A percentile compares a stretch with the other conserved stretches of the same genome.
Evolutionary conservation across 1,140 invertebrate species (phyloP).

Genomic region (Papilio machaon): DNA sequence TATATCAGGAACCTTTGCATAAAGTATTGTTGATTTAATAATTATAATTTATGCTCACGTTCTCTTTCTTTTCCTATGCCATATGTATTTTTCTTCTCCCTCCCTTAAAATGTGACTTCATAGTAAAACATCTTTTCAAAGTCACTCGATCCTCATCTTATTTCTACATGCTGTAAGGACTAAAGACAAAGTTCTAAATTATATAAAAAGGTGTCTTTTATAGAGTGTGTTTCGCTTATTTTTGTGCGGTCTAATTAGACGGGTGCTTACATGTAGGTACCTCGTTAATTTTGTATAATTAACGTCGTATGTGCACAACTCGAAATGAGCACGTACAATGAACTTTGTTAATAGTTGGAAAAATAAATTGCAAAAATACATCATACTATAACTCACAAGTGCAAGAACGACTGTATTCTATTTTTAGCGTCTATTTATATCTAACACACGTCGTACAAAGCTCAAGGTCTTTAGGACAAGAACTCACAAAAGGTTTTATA

Average conservation of each 20-base stretch:
- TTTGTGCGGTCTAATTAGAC: slow-evolving; percentile 11
- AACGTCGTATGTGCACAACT: slow-evolving; percentile 6
- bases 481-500: background rate
- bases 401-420: slow-evolving; percentile 14
- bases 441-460: slow-evolving; percentile 14
- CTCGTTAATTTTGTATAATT: slow-evolving; percentile 27
- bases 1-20: background rate
- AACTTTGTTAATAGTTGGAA: background rate
- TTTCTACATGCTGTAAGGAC: background rate
- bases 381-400: background rate
- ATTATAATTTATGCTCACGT: background rate
- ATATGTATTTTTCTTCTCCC: background rate
- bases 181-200: background rate
- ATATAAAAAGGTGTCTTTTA: background rate
- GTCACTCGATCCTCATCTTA: background rate
- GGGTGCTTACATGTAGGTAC: background rate
- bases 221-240: background rate
- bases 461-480: slow-evolving; percentile 20
- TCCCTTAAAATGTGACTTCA: background rate
- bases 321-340: slow-evolving; percentile 18
- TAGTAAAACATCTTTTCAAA: background rate
- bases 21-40: background rate
- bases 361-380: background rate
- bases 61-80: background rate
- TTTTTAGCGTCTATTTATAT: slow-evolving; percentile 27